phyloP scores from a whole-genome alignment of 2,797 vertebrate genomes.

The Lateolabrax maculatus region DNA sequence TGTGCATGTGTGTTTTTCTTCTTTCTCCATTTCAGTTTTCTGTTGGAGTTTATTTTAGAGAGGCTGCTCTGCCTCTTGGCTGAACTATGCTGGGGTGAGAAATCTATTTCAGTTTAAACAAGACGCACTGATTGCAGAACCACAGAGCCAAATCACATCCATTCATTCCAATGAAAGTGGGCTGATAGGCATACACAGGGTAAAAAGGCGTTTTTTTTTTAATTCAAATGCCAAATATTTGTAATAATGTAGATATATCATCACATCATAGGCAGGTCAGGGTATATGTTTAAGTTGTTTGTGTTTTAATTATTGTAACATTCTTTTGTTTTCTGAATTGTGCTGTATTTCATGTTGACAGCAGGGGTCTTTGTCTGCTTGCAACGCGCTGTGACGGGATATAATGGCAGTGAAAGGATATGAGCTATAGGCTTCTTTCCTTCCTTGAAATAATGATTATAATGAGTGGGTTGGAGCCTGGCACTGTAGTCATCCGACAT shows the following conservation, averaged over 20 bases:
- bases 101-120: conserved; percentile 80
- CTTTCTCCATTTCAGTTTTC: conserved; percentile 52
- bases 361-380: conserved; percentile 46
- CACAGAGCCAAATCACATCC: conserved; percentile 76
- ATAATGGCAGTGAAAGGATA: conserved; percentile 57
- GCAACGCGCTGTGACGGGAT: conserved; percentile 35
- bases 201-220: conserved; percentile 28
- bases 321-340: conserved; percentile 41
- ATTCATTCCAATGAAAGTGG: conserved; percentile 76
- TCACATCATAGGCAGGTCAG: conserved; percentile 35
- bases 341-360: conserved; percentile 39
- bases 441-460: conserved; percentile 66
- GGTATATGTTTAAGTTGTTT: conserved; percentile 22
- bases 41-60: conserved; percentile 64
- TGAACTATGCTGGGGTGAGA: conserved; percentile 73
- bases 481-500: conserved; percentile 61
- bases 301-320: neutral
- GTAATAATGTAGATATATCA: conserved; percentile 45
- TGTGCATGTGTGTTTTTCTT: conserved; percentile 31
- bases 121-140: conserved; percentile 80
- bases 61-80: conserved; percentile 74
- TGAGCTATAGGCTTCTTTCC: conserved; percentile 43
- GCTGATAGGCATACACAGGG: conserved; percentile 49
- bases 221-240: conserved; percentile 58
- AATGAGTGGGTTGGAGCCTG: conserved; percentile 68